A percentile compares a stretch with the other conserved stretches of the same genome.
These are phyloP conservation scores for Diplodus puntazzo DNA, from an alignment of 2,797 vertebrate genomes.

Conservation along the genomic window DNA sequence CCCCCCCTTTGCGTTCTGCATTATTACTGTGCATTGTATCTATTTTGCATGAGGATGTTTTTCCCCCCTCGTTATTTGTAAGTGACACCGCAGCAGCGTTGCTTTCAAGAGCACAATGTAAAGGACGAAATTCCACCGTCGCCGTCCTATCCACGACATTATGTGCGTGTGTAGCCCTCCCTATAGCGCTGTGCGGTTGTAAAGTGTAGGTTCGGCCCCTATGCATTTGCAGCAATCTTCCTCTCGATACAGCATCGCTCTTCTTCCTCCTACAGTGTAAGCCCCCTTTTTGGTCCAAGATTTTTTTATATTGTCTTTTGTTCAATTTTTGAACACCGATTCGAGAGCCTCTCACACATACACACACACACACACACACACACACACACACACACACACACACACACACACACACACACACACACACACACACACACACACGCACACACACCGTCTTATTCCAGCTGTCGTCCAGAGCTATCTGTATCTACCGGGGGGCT, in stretches of 20 bases:
- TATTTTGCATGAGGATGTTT: constrained; percentile 49
- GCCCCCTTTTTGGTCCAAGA: constrained; percentile 19
- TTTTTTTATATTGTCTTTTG: constrained; percentile 37
- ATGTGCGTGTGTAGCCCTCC: not conserved
- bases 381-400: constrained; percentile 17
- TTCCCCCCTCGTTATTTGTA: constrained; percentile 51
- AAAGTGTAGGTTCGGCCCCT: constrained; percentile 20
- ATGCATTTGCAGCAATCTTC: constrained; percentile 49
- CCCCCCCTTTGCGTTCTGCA: not conserved
- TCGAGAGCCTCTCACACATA: constrained; percentile 16
- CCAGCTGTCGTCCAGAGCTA: constrained; percentile 61
- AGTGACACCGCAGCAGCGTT: constrained; percentile 70
- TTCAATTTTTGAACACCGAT: constrained; percentile 57
- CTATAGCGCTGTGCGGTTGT: not conserved
- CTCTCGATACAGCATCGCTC: constrained; percentile 20
- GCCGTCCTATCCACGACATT: constrained; percentile 29
- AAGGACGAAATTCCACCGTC: constrained; percentile 34
- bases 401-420: constrained; percentile 17
- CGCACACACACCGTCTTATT: constrained; percentile 34
- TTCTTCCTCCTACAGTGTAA: constrained; percentile 33
- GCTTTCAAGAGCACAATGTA: constrained; percentile 44
- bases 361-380: constrained; percentile 12
- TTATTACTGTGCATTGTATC: constrained; percentile 33
- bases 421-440: constrained; percentile 16
- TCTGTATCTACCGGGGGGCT: constrained; percentile 64